Evolutionary conservation across 1,140 invertebrate genomes (phyloP), one percentile per base, ranked within the genome.

Genomic region (Drosophila arizonae): DNA sequence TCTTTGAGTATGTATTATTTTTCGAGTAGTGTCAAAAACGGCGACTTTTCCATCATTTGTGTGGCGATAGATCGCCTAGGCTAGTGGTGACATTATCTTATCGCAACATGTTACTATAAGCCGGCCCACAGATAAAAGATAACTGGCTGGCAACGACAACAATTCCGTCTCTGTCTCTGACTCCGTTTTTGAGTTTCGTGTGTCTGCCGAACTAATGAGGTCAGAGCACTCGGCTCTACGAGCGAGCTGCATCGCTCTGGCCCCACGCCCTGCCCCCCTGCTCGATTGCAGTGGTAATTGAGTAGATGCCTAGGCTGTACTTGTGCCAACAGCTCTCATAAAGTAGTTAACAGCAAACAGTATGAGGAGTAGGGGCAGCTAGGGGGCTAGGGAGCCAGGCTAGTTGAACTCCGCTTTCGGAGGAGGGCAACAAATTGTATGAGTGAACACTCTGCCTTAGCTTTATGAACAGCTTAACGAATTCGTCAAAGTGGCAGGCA

Each of bases 401-500:
- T 45, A 52, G 66, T 54, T 69, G 36, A 72, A 69, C 58, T 64
- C 24, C 43, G 11, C 17, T 52, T 33, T 10, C 33, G 33, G 33
- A 33, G 33, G 33, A 33, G 21, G 21, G 21, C 21, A 24, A 24
- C 21, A 24, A 24, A 24, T 24, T 24, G 28, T 30, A 4, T 30
- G 28, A 30, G 26, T 81, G 82, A 81, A 69, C 85, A 69, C 65
- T 73, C 41, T 54, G 76, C 24, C 41, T 77, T 46, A 64, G 70
- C 52, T 85, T 78, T 64, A 78, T 86, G 71, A 65, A 54, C 62
- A 62, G 57, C 73, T 68, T 68, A 68, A 68, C 73, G 69, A 60
- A 77, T 73, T 68, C 58, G 64, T 72, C 62, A 62, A 86, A 85
- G 77, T 85, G 63, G 66, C 67, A 79, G 80, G 33, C 80, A 84